Conservation (phyloP, 2,797 vertebrate genomes). For the Smutsia temminckii region DNA sequence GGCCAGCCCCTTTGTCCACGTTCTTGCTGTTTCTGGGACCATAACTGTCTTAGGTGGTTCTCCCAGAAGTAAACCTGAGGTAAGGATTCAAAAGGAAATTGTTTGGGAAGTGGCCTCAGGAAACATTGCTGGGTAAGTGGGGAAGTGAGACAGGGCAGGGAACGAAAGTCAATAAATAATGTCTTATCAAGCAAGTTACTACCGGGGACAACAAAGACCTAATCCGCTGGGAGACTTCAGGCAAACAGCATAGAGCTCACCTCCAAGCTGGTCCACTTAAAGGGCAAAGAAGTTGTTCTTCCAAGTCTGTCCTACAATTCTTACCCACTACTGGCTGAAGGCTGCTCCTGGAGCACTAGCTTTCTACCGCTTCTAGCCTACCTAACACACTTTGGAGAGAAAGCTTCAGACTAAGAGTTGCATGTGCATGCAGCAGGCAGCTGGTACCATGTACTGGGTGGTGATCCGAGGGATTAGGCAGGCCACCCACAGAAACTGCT, state of each 20-base stretch:
- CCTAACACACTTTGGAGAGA: not conserved
- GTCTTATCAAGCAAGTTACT: not conserved
- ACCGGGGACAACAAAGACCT: not conserved
- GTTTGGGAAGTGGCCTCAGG: not conserved
- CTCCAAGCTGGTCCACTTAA: not conserved
- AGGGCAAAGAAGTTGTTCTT: not conserved
- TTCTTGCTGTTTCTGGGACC: not conserved
- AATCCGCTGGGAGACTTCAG: too few species aligned
- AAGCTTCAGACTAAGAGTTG: not conserved
- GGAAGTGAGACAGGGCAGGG: not conserved
- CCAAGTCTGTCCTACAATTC: not conserved
- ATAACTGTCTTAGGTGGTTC: not conserved
- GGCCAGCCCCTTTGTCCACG: not conserved
- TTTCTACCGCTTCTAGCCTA: not conserved
- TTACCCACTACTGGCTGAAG: not conserved
- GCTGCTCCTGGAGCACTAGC: not conserved
- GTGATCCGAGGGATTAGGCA: too few species aligned
- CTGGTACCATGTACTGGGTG: accelerated
- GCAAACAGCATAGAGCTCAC: not conserved
- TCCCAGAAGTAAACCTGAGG: not conserved
- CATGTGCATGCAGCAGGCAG: accelerated
- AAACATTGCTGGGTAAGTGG: not conserved
- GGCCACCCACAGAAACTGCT: not conserved
- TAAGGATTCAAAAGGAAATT: not conserved
- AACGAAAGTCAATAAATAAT: not conserved